Evolutionary conservation across 2,888 invertebrate species (phyloP), one percentile per base, ranked within the genome.

Genomic region (Empis stercorea): DNA sequence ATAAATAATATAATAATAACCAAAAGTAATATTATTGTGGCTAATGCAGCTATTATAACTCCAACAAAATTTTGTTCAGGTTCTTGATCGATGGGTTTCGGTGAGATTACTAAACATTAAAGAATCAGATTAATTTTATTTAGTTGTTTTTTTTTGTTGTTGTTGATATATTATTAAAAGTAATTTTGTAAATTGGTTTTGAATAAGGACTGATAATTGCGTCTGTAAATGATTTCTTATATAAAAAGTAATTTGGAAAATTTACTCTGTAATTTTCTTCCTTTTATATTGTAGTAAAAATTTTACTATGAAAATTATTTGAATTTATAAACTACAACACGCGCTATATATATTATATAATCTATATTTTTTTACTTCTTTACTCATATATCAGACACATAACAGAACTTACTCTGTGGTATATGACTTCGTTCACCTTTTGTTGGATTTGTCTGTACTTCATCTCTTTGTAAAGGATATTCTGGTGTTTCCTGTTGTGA

Each of bases 1-100:
- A 85, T 81, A 66, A 84, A 76, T 55, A 78, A 71, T 63, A 84
- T 82, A 51, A 81, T 78, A 41, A 76, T 78, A 52, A 81, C 74
- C 49, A 84, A 73, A 59, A 85, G 71, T 52, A 84, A 70, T 59
- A 85, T 82, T 57, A 84, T 79, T 45, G 82, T 81, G 39, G 81
- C 79, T 57, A 85, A 72, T 48, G 80, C 75, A 44, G 82, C 81
- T 58, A 83, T 81, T 60, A 83, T 75, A 56, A 79, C 71, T 52
- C 80, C 80, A 57, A 80, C 78, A 52, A 68, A 68, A 66, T 78
- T 74, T 52, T 74, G 73, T 61, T 73, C 76, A 53, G 74, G 72
- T 57, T 74, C 75, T 50, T 73, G 71, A 59, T 75, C 74, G 61
- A 76, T 71, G 67, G 75, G 72, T 68, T 72, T 71, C 56, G 73